Conservation (phyloP, 2,888 invertebrate species). For the Trilocha varians region DNA sequence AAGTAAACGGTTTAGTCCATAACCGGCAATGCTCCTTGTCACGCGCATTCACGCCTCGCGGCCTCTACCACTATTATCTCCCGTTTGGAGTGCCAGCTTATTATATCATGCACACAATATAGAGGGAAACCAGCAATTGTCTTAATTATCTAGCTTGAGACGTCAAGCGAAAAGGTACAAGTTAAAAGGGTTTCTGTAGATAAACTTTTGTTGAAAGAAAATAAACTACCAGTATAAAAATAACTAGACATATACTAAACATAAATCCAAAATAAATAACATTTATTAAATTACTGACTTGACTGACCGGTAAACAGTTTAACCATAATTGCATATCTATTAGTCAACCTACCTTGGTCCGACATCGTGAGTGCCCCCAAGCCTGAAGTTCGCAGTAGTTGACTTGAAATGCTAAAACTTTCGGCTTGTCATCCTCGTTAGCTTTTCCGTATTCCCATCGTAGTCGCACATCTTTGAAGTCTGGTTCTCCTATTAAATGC, state of each 20-base stretch:
- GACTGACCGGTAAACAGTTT: no score
- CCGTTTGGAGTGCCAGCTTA: conserved; percentile 35
- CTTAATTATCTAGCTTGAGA: no score
- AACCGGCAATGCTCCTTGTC: conserved; percentile 27
- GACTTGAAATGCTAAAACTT: conserved; percentile 77
- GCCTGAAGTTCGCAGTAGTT: conserved; percentile 86
- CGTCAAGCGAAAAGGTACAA: no score
- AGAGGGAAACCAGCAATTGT: not conserved
- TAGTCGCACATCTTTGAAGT: conserved; percentile 76
- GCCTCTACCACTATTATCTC: conserved; percentile 43
- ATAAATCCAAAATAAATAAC: no score
- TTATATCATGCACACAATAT: not conserved
- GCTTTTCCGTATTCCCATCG: conserved; percentile 74
- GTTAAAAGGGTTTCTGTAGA: no score
- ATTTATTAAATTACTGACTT: no score
- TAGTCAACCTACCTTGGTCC: conserved; percentile 67
- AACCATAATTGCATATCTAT: not conserved
- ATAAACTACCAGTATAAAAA: no score
- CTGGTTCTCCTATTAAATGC: conserved; percentile 77
- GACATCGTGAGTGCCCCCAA: conserved; percentile 84
- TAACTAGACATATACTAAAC: no score
- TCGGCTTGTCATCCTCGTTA: conserved; percentile 46
- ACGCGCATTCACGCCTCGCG: conserved; percentile 36
- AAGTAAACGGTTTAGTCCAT: not conserved
- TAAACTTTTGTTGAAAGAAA: no score